Evolutionary conservation across 2,888 invertebrate species (phyloP).

Genomic region (Cephus sareptanus): DNA sequence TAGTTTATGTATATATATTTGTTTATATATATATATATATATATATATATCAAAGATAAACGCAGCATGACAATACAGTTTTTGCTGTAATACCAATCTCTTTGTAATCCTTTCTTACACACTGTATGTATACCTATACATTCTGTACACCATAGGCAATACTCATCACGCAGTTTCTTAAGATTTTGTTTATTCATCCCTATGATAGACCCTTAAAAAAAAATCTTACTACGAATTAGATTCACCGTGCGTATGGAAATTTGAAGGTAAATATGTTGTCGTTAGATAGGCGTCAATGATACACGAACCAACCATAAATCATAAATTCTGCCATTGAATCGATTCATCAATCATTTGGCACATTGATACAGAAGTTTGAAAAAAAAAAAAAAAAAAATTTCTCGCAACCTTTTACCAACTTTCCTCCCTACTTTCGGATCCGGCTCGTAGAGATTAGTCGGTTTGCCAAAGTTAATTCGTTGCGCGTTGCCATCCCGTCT

Average conservation of each 20-base stretch:
- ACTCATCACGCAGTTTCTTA: no score
- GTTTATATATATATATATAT: background rate
- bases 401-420: background rate
- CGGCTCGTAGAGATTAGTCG: background rate
- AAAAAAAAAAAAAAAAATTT: no score
- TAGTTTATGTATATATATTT: background rate
- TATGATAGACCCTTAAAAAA: background rate
- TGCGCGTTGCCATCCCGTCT: conserved; percentile 43
- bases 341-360: background rate
- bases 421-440: background rate
- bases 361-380: background rate
- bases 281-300: background rate
- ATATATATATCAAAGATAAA: background rate
- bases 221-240: background rate
- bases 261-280: background rate
- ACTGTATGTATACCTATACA: no score
- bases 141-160: no score
- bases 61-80: background rate
- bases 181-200: no score
- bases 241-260: background rate
- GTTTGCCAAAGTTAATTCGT: conserved; percentile 47
- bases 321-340: background rate
- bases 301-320: background rate
- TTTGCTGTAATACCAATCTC: no score
- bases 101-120: no score